These are phyloP conservation scores for Brassicogethes aeneus DNA, from an alignment of 2,888 invertebrate species.

Conservation along the genomic window DNA sequence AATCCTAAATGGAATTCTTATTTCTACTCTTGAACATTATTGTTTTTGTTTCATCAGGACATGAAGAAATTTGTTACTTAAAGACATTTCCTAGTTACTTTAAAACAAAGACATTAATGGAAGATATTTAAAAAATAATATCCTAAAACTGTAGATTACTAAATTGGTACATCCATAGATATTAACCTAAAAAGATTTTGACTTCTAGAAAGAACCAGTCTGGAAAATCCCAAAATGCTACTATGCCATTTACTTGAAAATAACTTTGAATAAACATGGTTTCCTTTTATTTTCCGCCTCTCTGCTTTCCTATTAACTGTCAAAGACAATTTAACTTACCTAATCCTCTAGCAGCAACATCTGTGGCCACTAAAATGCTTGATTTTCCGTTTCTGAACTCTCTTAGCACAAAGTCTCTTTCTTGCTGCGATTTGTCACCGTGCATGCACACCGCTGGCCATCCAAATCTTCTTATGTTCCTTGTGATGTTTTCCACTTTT, in stretches of 20 bases:
- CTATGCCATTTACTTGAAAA: conserved; percentile 19
- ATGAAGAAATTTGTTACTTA: too few species aligned
- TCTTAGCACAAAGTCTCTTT: conserved; percentile 84
- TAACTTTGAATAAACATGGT: conserved; percentile 4
- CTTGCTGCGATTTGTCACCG: conserved; percentile 92
- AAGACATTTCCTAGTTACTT: too few species aligned
- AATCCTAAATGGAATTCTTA: too few species aligned
- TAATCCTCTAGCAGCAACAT: conserved; percentile 94
- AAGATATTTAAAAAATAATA: too few species aligned
- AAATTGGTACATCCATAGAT: too few species aligned
- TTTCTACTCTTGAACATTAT: too few species aligned
- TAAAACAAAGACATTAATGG: too few species aligned
- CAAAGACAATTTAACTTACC: conserved; percentile 53
- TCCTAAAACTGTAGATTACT: too few species aligned
- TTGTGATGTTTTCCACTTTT: conserved; percentile 70
- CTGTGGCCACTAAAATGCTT: conserved; percentile 90
- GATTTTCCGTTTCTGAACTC: conserved; percentile 84
- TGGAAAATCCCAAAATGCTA: conserved; percentile 37
- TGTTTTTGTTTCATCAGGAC: too few species aligned
- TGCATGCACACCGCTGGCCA: conserved; percentile 82
- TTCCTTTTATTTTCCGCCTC: conserved; percentile 12
- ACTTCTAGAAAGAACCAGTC: conserved; percentile 36
- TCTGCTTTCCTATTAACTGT: conserved; percentile 2
- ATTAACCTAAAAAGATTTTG: too few species aligned
- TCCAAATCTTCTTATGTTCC: conserved; percentile 68